Conservation (phyloP, 2,888 invertebrate species). For the Linnaemya vulpina region DNA sequence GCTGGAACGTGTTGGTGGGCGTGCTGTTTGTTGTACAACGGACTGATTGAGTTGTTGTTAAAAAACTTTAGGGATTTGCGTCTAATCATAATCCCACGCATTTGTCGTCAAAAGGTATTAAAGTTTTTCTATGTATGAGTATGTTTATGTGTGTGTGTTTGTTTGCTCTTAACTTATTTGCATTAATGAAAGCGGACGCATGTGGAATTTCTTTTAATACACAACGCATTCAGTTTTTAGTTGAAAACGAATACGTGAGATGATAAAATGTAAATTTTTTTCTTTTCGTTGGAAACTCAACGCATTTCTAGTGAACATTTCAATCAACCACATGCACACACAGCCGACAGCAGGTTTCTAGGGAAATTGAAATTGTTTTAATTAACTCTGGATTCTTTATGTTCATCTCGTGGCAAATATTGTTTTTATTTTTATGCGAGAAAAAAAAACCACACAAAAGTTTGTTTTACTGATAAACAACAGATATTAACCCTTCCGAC, state of each 20-base stretch:
- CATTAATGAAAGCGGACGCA: not conserved
- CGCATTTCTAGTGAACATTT: not conserved
- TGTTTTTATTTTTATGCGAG: not conserved
- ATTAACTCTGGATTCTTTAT: slow-evolving; percentile 4
- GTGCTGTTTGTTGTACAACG: not conserved
- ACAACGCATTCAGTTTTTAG: not conserved
- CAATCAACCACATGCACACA: not conserved
- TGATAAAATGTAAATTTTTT: slow-evolving; percentile 1
- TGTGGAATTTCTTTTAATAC: not conserved
- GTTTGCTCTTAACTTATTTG: not conserved
- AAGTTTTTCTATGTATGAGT: not conserved
- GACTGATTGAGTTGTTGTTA: not conserved
- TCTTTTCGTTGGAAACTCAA: not conserved
- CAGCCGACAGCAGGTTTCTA: not conserved
- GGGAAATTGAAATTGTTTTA: not conserved
- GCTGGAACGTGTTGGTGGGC: not conserved
- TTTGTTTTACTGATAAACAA: too few relatives aligned
- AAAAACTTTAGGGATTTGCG: not conserved
- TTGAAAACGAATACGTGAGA: not conserved
- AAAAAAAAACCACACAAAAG: not conserved
- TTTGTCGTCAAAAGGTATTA: not conserved
- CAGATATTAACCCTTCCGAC: too few relatives aligned
- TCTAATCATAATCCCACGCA: not conserved
- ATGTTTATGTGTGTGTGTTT: not conserved
- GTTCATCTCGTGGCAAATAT: not conserved